Evolutionary conservation across 1,140 invertebrate species (phyloP).

Genomic region (Palaemon carinicauda): DNA sequence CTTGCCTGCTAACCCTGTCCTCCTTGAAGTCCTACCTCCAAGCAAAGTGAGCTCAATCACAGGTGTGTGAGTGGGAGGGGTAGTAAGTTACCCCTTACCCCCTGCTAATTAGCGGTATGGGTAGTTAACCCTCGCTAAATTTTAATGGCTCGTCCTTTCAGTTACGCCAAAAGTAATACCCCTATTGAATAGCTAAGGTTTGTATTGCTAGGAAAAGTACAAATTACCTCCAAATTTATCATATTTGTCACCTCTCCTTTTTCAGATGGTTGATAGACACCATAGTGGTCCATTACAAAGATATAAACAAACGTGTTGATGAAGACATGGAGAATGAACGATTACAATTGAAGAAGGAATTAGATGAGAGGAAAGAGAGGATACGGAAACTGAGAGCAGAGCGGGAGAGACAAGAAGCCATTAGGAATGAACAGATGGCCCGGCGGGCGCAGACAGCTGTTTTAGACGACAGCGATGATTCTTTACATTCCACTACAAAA

Average conservation of each 20-base stretch:
- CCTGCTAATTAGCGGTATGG: no score
- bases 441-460: neutral
- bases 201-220: no score
- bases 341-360: neutral
- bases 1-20: no score
- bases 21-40: no score
- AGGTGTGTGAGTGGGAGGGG: no score
- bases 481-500: neutral
- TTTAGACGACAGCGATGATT: neutral
- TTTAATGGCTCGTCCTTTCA: no score
- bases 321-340: conserved; percentile 47
- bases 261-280: conserved; percentile 58
- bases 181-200: no score
- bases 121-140: no score
- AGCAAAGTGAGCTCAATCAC: no score
- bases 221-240: no score
- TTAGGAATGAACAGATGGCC: neutral
- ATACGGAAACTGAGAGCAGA: conserved; percentile 25
- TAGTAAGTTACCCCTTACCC: no score
- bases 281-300: conserved; percentile 57
- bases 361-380: conserved; percentile 35
- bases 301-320: conserved; percentile 41
- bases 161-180: no score
- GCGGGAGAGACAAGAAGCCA: conserved; percentile 14
- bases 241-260: neutral